Conservation (phyloP, 2,113 vertebrate species). For the Protobothrops mucrosquamatus region DNA sequence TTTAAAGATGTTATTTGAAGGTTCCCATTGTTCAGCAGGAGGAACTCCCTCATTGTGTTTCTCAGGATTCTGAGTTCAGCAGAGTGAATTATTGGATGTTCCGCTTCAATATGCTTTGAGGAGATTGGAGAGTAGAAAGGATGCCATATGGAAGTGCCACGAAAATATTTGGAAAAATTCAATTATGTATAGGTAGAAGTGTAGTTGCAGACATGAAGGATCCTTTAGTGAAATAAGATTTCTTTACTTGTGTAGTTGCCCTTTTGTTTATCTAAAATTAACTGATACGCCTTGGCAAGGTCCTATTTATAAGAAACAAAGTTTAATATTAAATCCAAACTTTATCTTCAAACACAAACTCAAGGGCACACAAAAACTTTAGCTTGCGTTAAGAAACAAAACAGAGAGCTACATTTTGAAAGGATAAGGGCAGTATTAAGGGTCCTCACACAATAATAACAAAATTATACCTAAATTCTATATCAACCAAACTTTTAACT, state of each 20-base stretch:
- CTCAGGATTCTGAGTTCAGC: neutral
- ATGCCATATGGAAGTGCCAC: neutral
- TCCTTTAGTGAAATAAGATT: neutral
- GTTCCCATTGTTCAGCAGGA: neutral
- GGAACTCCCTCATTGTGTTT: neutral
- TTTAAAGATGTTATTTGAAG: neutral
- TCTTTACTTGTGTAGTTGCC: neutral
- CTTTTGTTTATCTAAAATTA: neutral
- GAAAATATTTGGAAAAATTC: neutral
- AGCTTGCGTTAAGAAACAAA: neutral
- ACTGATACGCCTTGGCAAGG: neutral
- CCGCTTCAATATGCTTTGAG: neutral
- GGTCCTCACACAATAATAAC: neutral
- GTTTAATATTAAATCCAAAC: neutral
- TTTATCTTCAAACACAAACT: neutral
- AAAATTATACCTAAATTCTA: neutral
- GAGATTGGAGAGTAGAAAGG: neutral
- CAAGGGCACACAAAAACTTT: neutral
- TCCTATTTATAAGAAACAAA: neutral
- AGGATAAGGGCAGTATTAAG: neutral
- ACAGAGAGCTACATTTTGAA: neutral
- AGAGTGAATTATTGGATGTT: neutral
- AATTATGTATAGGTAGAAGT: neutral
- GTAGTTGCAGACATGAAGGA: neutral
- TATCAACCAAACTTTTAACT: neutral